Base-by-base conservation (phyloP, 2,797 vertebrate species). In the Propithecus deckenii region DNA sequence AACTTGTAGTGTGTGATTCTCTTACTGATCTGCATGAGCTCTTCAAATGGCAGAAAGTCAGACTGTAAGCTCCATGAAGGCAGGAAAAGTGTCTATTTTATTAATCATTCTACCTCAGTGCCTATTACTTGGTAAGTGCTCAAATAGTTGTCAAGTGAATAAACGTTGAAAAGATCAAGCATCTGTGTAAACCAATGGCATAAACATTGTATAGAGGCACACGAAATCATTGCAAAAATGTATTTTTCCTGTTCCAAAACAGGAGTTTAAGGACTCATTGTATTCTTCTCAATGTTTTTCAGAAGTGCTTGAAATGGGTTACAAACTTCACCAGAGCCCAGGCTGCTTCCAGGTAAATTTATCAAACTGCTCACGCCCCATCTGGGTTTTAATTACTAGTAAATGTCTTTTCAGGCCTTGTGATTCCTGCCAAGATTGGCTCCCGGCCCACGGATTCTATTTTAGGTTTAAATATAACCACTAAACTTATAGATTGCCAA, bases 371-470 rank as follows among this genome's bases (percentile, higher is more conserved):
- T 79, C 15, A 38, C 1, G 18, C 61, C 85, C 67, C 57, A 57
- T 84, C 17, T 59, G 79, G 32, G 28, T 88, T 96, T 97, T 92
- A 80, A 88, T 78, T 94, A 61, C 30, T 63, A 69, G 25, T 46
- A 84, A 89, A 86, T 65, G 23, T 61, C 7, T 75, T 93, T 97
- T 81, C 4, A 52, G 78, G 28, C 23, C 88, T 12, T 75, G 41
- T 3, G 11, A 67, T 59, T 90, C 38, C 43, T 81, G 52, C 48
- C 23, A 48, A 89, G 72, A 69, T 48, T 43, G 25, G n/a, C 63
- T 69, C 4, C 10, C 7, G 69, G 61, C 9, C 46, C 5, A 38
- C 41, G 35, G 69, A 55, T 52, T 86, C 65, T 95, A 41, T 75
- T 94, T 91, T 75, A 86, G 57, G 18, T 65, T 88, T 95, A 86